These are phyloP conservation scores for Gambusia yucatana DNA, from an alignment of 2,797 vertebrate species.

Conservation along the genomic window DNA sequence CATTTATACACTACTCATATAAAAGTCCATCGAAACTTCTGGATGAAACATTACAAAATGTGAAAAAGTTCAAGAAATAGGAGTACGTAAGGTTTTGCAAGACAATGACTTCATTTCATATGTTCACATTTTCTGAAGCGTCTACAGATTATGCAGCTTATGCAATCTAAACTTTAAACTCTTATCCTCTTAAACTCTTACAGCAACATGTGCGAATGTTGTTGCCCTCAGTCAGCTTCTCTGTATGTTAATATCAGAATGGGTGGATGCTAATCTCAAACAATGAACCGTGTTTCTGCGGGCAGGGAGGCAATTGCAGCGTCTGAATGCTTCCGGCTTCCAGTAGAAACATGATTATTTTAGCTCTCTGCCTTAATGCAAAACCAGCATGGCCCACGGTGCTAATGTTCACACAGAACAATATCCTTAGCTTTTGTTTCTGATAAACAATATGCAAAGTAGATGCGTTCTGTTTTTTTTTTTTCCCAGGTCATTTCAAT, in stretches of 20 bases:
- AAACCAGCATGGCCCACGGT: not conserved
- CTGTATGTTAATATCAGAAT: not conserved
- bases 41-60: not conserved
- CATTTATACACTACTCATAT: not conserved
- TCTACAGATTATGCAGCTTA: not conserved
- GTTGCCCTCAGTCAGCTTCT: not conserved
- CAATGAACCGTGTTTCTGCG: not conserved
- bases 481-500: slow-evolving; percentile 24
- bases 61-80: not conserved
- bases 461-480: not conserved
- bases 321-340: not conserved
- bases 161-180: not conserved
- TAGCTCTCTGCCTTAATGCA: slow-evolving; percentile 1
- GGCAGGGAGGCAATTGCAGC: not conserved
- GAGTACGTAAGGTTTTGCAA: not conserved
- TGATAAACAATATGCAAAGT: slow-evolving; percentile 40
- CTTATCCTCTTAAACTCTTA: not conserved
- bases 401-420: slow-evolving; percentile 28
- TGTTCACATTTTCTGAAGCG: not conserved
- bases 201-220: not conserved
- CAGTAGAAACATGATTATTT: slow-evolving; percentile 14
- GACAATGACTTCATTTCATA: not conserved
- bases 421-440: slow-evolving; percentile 31
- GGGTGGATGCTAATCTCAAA: not conserved
- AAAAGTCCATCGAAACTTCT: not conserved